A percentile compares a stretch with the other conserved stretches of the same genome.
Evolutionary conservation across 2,888 invertebrate genomes (phyloP).

Genomic region (Zhengitettix transpicula): DNA sequence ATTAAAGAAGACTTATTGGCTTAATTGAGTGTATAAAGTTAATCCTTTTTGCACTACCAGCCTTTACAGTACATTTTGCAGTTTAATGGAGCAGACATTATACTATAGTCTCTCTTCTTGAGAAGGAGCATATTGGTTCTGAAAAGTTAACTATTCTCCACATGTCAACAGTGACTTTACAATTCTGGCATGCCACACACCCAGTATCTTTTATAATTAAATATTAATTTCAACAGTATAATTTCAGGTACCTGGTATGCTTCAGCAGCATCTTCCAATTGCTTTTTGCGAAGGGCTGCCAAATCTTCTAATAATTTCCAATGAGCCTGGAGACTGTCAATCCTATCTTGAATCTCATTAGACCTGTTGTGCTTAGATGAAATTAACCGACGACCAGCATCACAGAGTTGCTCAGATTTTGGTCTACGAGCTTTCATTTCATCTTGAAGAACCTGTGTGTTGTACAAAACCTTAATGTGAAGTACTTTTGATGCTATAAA

Average conservation of each 20-base stretch:
- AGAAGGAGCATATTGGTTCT: too few relatives aligned
- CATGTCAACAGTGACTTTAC: too few relatives aligned
- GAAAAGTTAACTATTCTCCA: too few relatives aligned
- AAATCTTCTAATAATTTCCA: slow-evolving; percentile 82
- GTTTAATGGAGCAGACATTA: too few relatives aligned
- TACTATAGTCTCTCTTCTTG: too few relatives aligned
- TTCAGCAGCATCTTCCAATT: slow-evolving; percentile 74
- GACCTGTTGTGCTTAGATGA: slow-evolving; percentile 67
- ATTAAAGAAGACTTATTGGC: too few relatives aligned
- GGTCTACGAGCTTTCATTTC: slow-evolving; percentile 69
- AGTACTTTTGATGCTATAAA: background rate
- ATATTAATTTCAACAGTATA: background rate
- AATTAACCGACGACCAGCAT: slow-evolving; percentile 47
- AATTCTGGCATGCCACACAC: too few relatives aligned
- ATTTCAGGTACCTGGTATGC: slow-evolving; percentile 58
- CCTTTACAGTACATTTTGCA: too few relatives aligned
- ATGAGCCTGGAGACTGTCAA: slow-evolving; percentile 61
- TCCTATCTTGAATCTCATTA: slow-evolving; percentile 62
- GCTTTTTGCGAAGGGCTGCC: slow-evolving; percentile 53
- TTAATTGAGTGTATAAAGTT: too few relatives aligned
- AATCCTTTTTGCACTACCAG: too few relatives aligned
- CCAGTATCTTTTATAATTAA: too few relatives aligned
- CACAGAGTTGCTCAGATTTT: slow-evolving; percentile 51
- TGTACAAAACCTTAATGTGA: background rate
- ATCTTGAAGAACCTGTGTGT: slow-evolving; percentile 39